Evolutionary conservation across 2,888 invertebrate species (phyloP), one percentile per base, ranked within the genome.

Genomic region (Lathronympha strigana): DNA sequence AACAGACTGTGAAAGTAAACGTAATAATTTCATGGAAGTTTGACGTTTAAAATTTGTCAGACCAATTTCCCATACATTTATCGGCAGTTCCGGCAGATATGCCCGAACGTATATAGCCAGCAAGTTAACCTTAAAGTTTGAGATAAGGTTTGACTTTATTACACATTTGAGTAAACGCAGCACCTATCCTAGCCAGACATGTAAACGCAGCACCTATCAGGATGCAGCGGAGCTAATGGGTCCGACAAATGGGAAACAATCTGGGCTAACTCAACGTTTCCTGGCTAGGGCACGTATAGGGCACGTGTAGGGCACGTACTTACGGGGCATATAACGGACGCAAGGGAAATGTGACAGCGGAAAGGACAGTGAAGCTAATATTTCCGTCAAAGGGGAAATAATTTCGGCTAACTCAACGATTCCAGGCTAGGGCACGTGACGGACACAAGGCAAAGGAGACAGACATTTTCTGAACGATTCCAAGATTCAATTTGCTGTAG

Each of bases 161-260:
- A n/a, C n/a, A n/a, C n/a, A n/a, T n/a, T n/a, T n/a, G n/a, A n/a
- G n/a, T n/a, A n/a, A n/a, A n/a, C n/a, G n/a, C n/a, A n/a, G n/a
- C n/a, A n/a, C n/a, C n/a, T n/a, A n/a, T n/a, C n/a, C n/a, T n/a
- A n/a, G n/a, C n/a, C n/a, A n/a, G 36, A n/a, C 36, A 43, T 2
- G 47, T 31, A 17, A 28, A 43, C n/a, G 28, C 55, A 43, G 28
- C 55, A 25, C 25, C 17, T 40, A 17, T 13, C 2, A 2, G 6
- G 15, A 25, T 17, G 19, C 23, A 38, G 8, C 13, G 21, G 13
- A 25, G 55, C 28, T 55, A 55, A 55, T 55, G 25, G 28, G 11
- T 55, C 6, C 40, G 17, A 19, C 40, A 55, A 55, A 55, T 57
- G 43, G 54, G 54, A 55, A 55, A 55, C 40, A 55, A 55, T 25